Conservation (phyloP, 2,113 vertebrate genomes). For the Stercorarius parasiticus region DNA sequence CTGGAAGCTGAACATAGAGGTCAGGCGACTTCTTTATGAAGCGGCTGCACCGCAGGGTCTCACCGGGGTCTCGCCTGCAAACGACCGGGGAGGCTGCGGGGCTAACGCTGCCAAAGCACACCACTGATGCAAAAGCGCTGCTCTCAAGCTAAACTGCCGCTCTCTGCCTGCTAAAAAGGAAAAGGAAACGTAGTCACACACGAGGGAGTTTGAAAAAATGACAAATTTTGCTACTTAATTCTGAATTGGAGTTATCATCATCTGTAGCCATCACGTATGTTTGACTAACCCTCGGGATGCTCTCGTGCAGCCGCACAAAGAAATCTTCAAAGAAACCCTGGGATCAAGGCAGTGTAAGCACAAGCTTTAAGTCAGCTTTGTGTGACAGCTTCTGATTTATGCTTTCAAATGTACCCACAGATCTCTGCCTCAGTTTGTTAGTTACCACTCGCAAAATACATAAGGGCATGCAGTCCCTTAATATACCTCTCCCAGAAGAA, state of each 20-base stretch:
- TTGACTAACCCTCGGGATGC: neutral
- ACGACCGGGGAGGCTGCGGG: neutral
- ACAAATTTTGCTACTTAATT: neutral
- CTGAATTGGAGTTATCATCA: neutral
- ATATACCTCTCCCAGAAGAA: neutral
- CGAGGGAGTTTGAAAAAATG: neutral
- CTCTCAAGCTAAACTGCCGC: neutral
- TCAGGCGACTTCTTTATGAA: neutral
- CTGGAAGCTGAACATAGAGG: neutral
- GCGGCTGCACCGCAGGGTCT: neutral
- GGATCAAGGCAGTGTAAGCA: conserved; percentile 29
- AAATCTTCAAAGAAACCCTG: conserved; percentile 28
- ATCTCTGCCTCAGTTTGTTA: neutral
- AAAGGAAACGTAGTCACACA: neutral
- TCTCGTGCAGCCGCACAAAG: neutral
- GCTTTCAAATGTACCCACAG: neutral
- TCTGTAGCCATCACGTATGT: neutral
- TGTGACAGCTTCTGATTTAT: conserved; percentile 1
- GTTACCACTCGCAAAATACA: neutral
- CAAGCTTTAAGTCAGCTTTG: conserved; percentile 24
- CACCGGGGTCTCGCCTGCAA: neutral
- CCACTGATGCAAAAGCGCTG: neutral
- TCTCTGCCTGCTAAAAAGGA: neutral
- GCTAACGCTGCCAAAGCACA: neutral
- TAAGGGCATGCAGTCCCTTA: neutral